Percentiles rank a stretch among this genome's conserved stretches.
phyloP scores from a whole-genome alignment of 35 echinoderm and acorn worm genomes.

The Patiria miniata region DNA sequence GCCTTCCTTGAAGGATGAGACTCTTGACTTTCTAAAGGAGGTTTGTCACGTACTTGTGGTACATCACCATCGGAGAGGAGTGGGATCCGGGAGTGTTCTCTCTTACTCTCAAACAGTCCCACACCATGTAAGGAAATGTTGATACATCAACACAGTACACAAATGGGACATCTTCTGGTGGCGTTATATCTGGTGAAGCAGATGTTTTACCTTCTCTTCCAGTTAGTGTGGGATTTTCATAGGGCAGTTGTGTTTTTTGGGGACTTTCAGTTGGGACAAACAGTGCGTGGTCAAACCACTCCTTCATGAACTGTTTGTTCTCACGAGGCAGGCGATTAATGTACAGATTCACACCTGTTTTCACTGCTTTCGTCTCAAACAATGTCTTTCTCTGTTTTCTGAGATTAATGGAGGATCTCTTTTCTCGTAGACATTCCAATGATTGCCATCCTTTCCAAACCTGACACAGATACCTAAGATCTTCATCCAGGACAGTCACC shows the following conservation, averaged over 20 bases:
- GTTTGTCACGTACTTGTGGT: slow-evolving; percentile 39
- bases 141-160: slow-evolving; percentile 13
- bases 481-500: no score
- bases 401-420: not conserved
- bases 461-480: no score
- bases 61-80: slow-evolving; percentile 37
- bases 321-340: not conserved
- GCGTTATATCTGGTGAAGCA: not conserved
- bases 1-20: no score
- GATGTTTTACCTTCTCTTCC: slow-evolving; percentile 18
- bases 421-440: not conserved
- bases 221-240: slow-evolving; percentile 52
- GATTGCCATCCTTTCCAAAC: slow-evolving; percentile 40
- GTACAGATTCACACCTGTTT: not conserved
- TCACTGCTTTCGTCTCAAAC: not conserved
- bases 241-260: not conserved
- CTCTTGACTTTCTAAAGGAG: no score
- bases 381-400: slow-evolving; percentile 5
- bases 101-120: slow-evolving; percentile 16
- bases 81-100: not conserved
- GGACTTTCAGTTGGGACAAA: not conserved
- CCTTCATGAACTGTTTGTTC: not conserved
- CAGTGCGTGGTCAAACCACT: slow-evolving; percentile 41
- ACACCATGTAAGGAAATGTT: not conserved
- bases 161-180: not conserved